phyloP scores from a whole-genome alignment of 2,797 vertebrate species.

The Pelochelys cantorii region DNA sequence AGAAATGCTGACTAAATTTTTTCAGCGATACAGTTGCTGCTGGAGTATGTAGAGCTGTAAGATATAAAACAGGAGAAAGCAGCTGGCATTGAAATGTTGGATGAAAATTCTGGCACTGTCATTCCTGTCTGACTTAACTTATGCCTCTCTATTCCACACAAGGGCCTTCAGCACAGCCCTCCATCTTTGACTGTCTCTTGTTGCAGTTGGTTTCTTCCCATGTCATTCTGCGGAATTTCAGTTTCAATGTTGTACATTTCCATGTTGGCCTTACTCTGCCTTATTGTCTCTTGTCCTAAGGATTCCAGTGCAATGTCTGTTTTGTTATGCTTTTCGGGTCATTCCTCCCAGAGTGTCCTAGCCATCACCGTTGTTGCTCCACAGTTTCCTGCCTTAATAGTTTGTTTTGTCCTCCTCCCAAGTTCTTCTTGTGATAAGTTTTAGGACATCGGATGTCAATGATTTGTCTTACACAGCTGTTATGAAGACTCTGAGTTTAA shows the following conservation, averaged over 20 bases:
- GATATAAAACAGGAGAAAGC: not conserved
- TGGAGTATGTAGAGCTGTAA: accelerated
- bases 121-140: not conserved
- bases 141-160: not conserved
- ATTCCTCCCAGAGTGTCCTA: not conserved
- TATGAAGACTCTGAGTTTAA: not conserved
- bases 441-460: not conserved
- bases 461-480: not conserved
- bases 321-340: not conserved
- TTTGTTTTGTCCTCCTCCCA: not conserved
- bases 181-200: not conserved
- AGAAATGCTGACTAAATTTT: not conserved
- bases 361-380: not conserved
- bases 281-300: not conserved
- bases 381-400: not conserved
- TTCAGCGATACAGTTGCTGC: accelerated
- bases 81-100: not conserved
- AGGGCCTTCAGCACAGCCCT: not conserved
- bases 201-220: not conserved
- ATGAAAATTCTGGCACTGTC: not conserved
- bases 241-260: not conserved
- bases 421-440: not conserved
- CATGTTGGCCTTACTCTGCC: not conserved
- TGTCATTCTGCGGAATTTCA: not conserved
- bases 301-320: not conserved